A percentile compares a stretch with the other conserved stretches of the same genome.
These are phyloP conservation scores for Lycorma delicatula DNA, from an alignment of 1,140 invertebrate species.

Conservation along the genomic window DNA sequence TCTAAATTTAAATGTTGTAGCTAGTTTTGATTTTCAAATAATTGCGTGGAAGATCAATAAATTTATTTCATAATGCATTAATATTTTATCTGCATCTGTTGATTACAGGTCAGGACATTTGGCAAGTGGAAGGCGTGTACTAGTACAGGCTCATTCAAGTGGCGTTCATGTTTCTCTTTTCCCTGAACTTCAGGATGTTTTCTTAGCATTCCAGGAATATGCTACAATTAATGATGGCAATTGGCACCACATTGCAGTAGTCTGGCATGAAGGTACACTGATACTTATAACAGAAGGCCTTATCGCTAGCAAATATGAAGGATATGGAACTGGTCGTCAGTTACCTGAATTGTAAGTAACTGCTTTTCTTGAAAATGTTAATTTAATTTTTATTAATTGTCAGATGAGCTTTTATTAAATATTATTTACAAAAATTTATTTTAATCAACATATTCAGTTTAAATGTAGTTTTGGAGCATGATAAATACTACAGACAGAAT, in stretches of 20 bases:
- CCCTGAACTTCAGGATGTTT: slow-evolving; percentile 79
- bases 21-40: slow-evolving; percentile 8
- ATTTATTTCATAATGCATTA: slow-evolving; percentile 20
- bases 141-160: slow-evolving; percentile 83
- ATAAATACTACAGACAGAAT: too few relatives aligned
- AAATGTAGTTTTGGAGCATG: too few relatives aligned
- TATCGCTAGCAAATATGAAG: slow-evolving; percentile 81
- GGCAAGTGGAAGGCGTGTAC: slow-evolving; percentile 62
- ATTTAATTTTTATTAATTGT: background rate
- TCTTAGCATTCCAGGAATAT: slow-evolving; percentile 80
- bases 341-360: slow-evolving; percentile 69
- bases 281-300: slow-evolving; percentile 86
- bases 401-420: background rate
- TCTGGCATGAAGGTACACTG: slow-evolving; percentile 83
- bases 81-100: slow-evolving; percentile 2
- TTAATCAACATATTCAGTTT: too few relatives aligned
- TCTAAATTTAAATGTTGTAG: background rate
- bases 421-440: too few relatives aligned
- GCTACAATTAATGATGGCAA: slow-evolving; percentile 92
- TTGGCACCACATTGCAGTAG: slow-evolving; percentile 92
- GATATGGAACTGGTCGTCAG: slow-evolving; percentile 67
- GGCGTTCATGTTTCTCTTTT: slow-evolving; percentile 85
- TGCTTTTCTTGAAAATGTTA: background rate
- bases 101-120: slow-evolving; percentile 66
- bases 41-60: background rate